Percentiles rank a stretch among this genome's conserved stretches.
phyloP scores from a whole-genome alignment of 1,140 invertebrate genomes.

The Drosophila melanogaster region DNA sequence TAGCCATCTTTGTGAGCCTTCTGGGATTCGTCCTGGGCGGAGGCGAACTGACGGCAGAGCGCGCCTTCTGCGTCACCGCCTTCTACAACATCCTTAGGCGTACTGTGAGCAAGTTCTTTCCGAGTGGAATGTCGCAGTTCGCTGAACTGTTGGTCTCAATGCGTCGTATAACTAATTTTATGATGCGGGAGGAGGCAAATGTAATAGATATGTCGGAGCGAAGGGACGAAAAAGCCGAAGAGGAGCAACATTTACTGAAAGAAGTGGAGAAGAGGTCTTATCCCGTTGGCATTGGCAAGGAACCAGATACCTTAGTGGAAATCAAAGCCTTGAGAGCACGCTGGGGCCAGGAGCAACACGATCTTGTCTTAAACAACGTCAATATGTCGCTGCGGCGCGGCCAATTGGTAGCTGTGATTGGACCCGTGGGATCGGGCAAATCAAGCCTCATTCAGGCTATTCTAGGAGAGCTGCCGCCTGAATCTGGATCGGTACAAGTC shows the following conservation, averaged over 20 bases:
- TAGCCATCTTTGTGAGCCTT: slow-evolving; percentile 91
- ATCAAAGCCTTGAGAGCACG: slow-evolving; percentile 59
- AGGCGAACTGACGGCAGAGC: slow-evolving; percentile 85
- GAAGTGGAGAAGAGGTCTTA: slow-evolving; percentile 1
- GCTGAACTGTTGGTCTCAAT: slow-evolving; percentile 89
- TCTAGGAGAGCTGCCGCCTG: slow-evolving; percentile 70
- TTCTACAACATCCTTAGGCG: slow-evolving; percentile 90
- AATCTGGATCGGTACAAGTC: slow-evolving; percentile 49
- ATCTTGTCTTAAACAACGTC: slow-evolving; percentile 59
- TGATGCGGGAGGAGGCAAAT: slow-evolving; percentile 87
- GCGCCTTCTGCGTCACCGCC: slow-evolving; percentile 90
- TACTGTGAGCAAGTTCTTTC: slow-evolving; percentile 90
- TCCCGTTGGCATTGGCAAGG: slow-evolving; percentile 37
- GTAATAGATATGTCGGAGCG: slow-evolving; percentile 17
- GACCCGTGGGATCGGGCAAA: slow-evolving; percentile 88
- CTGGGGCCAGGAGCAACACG: slow-evolving; percentile 52
- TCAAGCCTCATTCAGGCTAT: slow-evolving; percentile 85
- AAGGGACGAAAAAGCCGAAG: slow-evolving; percentile 28
- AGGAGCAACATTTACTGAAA: slow-evolving; percentile 18
- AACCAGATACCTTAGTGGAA: slow-evolving; percentile 31
- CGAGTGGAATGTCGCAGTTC: slow-evolving; percentile 86
- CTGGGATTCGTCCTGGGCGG: slow-evolving; percentile 90
- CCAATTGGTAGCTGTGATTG: slow-evolving; percentile 87
- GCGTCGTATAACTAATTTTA: slow-evolving; percentile 88
- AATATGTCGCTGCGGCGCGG: slow-evolving; percentile 72